phyloP scores from a whole-genome alignment of 2,888 invertebrate species.

The Sphaerophoria taeniata region DNA sequence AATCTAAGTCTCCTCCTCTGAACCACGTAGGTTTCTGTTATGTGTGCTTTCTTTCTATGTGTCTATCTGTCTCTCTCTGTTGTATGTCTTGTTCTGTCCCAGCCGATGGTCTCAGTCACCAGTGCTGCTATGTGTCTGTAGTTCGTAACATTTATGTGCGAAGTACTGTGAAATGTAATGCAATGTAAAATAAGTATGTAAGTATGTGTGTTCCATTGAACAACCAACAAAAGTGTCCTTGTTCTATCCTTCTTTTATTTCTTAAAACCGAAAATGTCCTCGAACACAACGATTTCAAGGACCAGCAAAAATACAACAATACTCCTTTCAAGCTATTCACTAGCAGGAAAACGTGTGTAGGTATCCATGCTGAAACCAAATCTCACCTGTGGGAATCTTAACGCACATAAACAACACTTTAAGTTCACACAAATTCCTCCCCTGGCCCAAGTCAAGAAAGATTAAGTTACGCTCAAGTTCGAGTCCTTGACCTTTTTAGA shows the following conservation, averaged over 20 bases:
- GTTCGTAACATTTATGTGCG: too few species aligned
- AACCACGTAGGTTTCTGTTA: too few species aligned
- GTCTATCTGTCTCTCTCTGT: too few species aligned
- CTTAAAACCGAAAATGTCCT: constrained; percentile 3
- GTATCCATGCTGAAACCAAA: background rate
- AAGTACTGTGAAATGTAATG: too few species aligned
- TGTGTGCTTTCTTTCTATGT: too few species aligned
- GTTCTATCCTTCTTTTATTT: background rate
- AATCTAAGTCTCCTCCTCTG: too few species aligned
- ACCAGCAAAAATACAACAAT: too few species aligned
- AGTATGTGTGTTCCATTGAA: background rate
- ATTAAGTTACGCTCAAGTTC: background rate
- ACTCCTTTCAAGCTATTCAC: background rate
- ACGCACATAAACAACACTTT: background rate
- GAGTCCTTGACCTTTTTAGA: constrained; percentile 46
- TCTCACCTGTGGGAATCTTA: background rate
- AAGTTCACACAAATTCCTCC: constrained; percentile 6
- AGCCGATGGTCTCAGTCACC: too few species aligned
- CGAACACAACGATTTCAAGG: background rate
- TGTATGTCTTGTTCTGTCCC: too few species aligned
- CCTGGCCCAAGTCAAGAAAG: constrained; percentile 27
- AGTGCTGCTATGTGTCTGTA: too few species aligned
- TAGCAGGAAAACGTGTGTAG: background rate
- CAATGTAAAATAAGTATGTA: too few species aligned
- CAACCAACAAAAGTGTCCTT: constrained; percentile 4